Evolutionary conservation across 2,888 invertebrate genomes (phyloP), one percentile per base, ranked within the genome.

Genomic region (Lycocerus yunnanus): DNA sequence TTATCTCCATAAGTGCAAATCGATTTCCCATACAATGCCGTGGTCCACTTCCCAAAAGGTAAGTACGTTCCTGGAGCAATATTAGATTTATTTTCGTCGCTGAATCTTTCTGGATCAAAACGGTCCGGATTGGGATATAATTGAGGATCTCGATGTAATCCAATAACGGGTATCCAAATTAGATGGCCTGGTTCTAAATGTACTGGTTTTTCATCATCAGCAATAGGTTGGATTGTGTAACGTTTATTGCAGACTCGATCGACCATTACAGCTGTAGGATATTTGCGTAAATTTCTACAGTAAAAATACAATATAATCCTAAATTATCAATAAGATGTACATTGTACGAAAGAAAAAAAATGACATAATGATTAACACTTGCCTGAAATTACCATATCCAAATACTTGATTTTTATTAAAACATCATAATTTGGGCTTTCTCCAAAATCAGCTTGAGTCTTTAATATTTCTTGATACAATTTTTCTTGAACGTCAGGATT

Each of bases 401-500:
- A 27, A 27, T 63, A 70, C 16, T 24, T 63, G 58, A 65, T 65
- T 65, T 70, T 70, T 8, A 15, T 10, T 18, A 63, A 63, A n/a
- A 2, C 3, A 1, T 69, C 14, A 8, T 60, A 60, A 3, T 1
- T 24, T 24, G 24, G 24, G 3, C 2, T 1, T 3, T 24, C 24
- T 11, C 24, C 24, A 11, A 11, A 11, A 11, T 24, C 11, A 5
- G 11, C n/a, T n/a, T 69, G 8, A 59, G 10, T 9, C 1, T 24
- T 11, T 24, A 24, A 24, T 24, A 18, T 60, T 18, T 27, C 67
- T 15, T 14, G 4, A 15, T 15, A 13, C 27, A 67, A 27, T 43
- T 10, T 67, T 5, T 88, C 85, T 82, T 92, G 92, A 0, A 91
- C 83, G 0, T 92, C 90, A 16, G 89, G 88, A 84, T 92, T 88